These are phyloP conservation scores for Adrianichthys oophorus DNA, from an alignment of 2,797 vertebrate species.

Conservation along the genomic window DNA sequence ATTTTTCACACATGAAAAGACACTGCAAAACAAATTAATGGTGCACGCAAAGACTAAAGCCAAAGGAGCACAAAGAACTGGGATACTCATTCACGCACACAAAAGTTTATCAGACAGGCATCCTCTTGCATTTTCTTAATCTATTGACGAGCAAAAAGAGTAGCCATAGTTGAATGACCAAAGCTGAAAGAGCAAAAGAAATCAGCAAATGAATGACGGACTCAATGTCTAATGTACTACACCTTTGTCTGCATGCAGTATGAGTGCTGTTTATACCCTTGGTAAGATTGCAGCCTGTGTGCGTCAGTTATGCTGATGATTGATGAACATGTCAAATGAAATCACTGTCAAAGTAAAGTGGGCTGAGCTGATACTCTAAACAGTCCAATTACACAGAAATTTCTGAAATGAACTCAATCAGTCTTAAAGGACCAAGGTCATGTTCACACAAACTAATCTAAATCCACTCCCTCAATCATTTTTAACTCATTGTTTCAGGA, in stretches of 20 bases:
- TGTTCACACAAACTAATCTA: conserved; percentile 29
- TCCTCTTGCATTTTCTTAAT: conserved; percentile 28
- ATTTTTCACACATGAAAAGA: conserved; percentile 68
- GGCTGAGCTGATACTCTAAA: conserved; percentile 57
- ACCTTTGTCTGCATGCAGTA: conserved; percentile 30
- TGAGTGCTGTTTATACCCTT: conserved; percentile 52
- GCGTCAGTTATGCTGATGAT: conserved; percentile 58
- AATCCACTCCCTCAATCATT: conserved; percentile 17
- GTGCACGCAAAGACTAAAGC: conserved; percentile 37
- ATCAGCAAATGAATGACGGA: conserved; percentile 40
- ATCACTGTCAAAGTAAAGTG: conserved; percentile 66
- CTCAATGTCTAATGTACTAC: conserved; percentile 7
- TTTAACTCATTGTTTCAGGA: neutral
- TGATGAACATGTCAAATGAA: conserved; percentile 74
- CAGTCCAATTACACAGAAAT: conserved; percentile 62
- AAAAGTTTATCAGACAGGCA: conserved; percentile 34
- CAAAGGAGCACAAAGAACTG: conserved; percentile 28
- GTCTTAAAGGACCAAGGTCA: conserved; percentile 60
- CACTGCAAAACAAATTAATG: conserved; percentile 47
- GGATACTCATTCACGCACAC: conserved; percentile 23
- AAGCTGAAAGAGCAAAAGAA: conserved; percentile 36
- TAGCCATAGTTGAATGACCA: conserved; percentile 8
- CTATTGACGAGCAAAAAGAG: conserved; percentile 7
- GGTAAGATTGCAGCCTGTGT: conserved; percentile 48
- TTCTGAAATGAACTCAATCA: conserved; percentile 60